Evolutionary conservation across 2,113 vertebrate genomes (phyloP).

Genomic region (Tychaedon coryphoeus): DNA sequence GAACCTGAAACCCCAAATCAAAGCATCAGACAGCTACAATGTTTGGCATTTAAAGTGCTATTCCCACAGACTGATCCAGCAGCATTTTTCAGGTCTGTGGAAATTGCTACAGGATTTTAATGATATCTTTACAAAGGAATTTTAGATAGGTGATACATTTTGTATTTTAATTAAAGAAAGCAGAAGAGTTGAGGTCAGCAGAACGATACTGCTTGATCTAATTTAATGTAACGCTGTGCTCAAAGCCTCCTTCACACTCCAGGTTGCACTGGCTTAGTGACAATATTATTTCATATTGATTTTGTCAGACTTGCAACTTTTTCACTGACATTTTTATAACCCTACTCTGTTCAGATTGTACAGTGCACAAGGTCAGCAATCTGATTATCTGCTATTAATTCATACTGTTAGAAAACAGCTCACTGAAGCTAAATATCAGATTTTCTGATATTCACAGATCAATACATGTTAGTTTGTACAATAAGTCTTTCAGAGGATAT

Average conservation of each 20-base stretch:
- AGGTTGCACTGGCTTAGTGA: neutral
- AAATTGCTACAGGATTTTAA: neutral
- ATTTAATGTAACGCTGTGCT: neutral
- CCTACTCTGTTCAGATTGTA: neutral
- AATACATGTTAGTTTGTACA: neutral
- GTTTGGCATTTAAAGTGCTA: neutral
- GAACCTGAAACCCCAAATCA: slow-evolving; percentile 7
- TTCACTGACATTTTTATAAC: neutral
- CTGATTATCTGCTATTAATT: neutral
- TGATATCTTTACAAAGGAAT: neutral
- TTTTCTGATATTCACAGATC: neutral
- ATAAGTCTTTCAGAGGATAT: neutral
- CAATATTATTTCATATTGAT: neutral
- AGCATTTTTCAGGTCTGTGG: neutral
- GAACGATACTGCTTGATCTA: neutral
- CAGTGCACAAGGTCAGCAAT: neutral
- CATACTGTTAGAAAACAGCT: neutral
- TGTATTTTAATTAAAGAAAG: neutral
- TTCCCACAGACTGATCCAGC: neutral
- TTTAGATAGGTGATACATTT: neutral
- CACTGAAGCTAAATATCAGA: neutral
- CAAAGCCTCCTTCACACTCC: neutral
- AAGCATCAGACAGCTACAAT: slow-evolving; percentile 5
- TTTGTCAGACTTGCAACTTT: neutral
- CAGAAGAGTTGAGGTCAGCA: slow-evolving; percentile 1